Evolutionary conservation across 1,140 invertebrate genomes (phyloP).

Genomic region (Drosophila mayri): DNA sequence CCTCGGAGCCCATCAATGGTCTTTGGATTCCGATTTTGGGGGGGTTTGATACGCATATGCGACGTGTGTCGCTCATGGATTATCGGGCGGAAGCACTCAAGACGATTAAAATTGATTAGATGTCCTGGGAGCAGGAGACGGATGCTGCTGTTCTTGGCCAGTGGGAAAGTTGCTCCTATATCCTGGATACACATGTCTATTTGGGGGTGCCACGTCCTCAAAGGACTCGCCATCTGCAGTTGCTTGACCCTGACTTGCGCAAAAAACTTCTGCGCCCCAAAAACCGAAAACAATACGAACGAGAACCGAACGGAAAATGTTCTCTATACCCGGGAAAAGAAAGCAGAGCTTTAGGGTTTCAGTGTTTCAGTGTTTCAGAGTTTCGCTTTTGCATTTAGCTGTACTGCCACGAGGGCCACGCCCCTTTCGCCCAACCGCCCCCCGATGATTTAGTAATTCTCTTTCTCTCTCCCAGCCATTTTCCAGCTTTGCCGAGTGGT

Average conservation of each 20-base stretch:
- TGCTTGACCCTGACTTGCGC: conserved; percentile 82
- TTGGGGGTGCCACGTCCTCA: conserved; percentile 5
- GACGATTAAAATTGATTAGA: conserved; percentile 61
- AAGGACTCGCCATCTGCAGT: conserved; percentile 39
- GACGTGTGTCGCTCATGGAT: conserved; percentile 37
- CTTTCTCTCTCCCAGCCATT: neutral
- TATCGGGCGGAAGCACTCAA: conserved; percentile 55
- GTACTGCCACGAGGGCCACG: conserved; percentile 43
- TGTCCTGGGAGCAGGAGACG: neutral
- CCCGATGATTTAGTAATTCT: conserved; percentile 47
- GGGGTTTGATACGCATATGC: conserved; percentile 5
- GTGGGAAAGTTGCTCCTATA: conserved; percentile 14
- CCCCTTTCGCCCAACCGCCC: conserved; percentile 19
- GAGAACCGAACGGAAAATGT: conserved; percentile 39
- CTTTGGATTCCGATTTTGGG: conserved; percentile 4
- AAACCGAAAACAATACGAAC: conserved; percentile 51
- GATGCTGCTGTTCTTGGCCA: conserved; percentile 11
- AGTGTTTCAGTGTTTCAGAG: conserved; percentile 26
- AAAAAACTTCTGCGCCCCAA: conserved; percentile 47
- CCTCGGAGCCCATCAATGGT: conserved; percentile 18
- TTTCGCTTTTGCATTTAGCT: conserved; percentile 61
- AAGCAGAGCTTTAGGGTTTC: neutral
- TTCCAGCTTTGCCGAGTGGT: conserved; percentile 27
- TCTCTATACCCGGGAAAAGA: conserved; percentile 59
- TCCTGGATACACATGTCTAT: conserved; percentile 3